phyloP scores from a whole-genome alignment of 2,888 invertebrate species.

The Netelia fuscicornis region DNA sequence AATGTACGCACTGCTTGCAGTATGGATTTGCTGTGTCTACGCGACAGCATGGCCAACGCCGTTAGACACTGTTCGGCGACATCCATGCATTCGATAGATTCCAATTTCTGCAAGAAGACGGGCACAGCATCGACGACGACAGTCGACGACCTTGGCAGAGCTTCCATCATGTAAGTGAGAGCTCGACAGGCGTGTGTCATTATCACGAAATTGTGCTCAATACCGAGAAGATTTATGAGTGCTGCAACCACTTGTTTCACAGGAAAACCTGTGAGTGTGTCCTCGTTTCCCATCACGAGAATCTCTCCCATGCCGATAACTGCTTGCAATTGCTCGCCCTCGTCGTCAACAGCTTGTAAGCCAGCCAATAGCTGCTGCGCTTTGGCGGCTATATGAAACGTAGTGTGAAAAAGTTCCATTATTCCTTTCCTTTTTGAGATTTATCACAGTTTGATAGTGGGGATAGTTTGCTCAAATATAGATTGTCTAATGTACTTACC shows the following conservation, averaged over 20 bases:
- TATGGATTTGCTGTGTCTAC: slow-evolving; percentile 98
- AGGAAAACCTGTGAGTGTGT: slow-evolving; percentile 98
- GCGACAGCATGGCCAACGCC: slow-evolving; percentile 98
- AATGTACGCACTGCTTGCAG: slow-evolving; percentile 91
- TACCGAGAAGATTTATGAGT: slow-evolving; percentile 95
- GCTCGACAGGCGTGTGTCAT: slow-evolving; percentile 99
- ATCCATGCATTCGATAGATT: slow-evolving; percentile 99
- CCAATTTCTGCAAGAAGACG: slow-evolving; percentile 97
- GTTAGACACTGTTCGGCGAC: slow-evolving; percentile 99
- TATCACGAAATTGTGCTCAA: slow-evolving; percentile 99
- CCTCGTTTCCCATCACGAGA: slow-evolving; percentile 99
- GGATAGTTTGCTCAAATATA: neutral
- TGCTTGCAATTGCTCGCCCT: slow-evolving; percentile 97
- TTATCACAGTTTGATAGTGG: neutral
- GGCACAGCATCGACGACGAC: slow-evolving; percentile 99
- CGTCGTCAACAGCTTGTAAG: slow-evolving; percentile 96
- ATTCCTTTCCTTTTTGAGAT: neutral
- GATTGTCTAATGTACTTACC: slow-evolving; percentile 84
- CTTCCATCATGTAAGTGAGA: slow-evolving; percentile 99
- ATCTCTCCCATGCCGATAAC: slow-evolving; percentile 99
- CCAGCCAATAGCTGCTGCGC: slow-evolving; percentile 97
- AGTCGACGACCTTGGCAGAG: slow-evolving; percentile 97
- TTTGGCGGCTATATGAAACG: slow-evolving; percentile 89
- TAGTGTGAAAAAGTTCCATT: neutral
- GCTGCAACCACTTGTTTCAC: slow-evolving; percentile 99